Base-by-base conservation (phyloP, 2,888 invertebrate species). In the Argyresthia goedartella region DNA sequence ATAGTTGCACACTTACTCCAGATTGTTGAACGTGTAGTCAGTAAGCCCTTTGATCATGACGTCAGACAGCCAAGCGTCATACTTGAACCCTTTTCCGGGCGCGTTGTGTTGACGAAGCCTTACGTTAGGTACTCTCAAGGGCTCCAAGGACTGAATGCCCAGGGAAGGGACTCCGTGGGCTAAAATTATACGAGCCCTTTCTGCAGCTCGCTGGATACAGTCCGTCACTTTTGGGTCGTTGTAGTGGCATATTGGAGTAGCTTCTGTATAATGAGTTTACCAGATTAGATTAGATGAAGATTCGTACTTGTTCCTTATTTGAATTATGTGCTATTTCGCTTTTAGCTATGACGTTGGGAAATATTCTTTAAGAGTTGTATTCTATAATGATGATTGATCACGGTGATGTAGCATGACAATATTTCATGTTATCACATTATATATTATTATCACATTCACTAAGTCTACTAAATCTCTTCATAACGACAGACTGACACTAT, bases 131-230 rank as follows among this genome's bases (percentile, higher is more conserved):
- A 91, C 76, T 55, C 76, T 74, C 47, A 91, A 67, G 0, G 91
- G 91, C 49, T 91, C 90, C 47, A 90, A 66, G 0, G 89, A 73
- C 45, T 90, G 90, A 25, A 90, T 88, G 13, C 81, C 85, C 9
- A 90, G 67, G 36, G 89, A 88, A 0, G 90, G 89, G 44, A 90
- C 88, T 11, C 91, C 91, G 50, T 76, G 73, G 0, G 85, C 78
- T 1, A 91, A 73, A 36, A 88, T 78, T 0, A 73, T 73, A 48
- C 87, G 74, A 0, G 90, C 81, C 43, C 82, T 73, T 52, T 88
- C 88, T 6, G 89, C 89, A 42, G 88, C 77, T 13, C 85, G 77
- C 50, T 80, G 79, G 52, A 90, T 87, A 64, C 91, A 91, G 11
- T 75, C 76, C 8, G 88, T 80, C 13, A 90, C 80, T 14, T 89